Conservation (phyloP, 2,797 vertebrate genomes). For the Chromis chromis region DNA sequence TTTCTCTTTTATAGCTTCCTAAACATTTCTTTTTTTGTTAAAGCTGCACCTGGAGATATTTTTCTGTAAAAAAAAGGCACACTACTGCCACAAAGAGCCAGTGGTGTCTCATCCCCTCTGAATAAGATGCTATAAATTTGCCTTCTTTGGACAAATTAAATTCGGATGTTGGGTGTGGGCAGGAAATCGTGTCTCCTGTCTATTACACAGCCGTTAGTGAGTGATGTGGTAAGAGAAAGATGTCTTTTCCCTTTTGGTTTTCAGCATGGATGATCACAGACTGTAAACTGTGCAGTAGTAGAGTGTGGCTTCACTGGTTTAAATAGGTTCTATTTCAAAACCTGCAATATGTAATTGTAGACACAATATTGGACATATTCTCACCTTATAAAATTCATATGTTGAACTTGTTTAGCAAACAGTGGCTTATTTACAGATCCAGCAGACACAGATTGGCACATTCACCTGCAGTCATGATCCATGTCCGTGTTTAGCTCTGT, state of each 20-base stretch:
- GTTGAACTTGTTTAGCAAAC: background rate
- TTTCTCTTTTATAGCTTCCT: too few species aligned
- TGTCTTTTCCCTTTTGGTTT: background rate
- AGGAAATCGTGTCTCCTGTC: conserved; percentile 37
- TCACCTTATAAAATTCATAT: background rate
- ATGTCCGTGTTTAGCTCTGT: background rate
- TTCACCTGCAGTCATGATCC: background rate
- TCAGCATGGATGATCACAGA: background rate
- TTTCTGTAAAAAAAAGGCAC: background rate
- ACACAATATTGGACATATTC: background rate
- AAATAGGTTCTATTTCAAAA: background rate
- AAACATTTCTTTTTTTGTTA: background rate
- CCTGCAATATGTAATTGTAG: background rate
- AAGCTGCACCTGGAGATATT: background rate
- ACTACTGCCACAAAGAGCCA: conserved; percentile 3
- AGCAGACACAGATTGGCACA: background rate
- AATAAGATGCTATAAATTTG: conserved; percentile 28
- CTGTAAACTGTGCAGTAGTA: too few species aligned
- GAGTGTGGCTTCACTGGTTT: background rate
- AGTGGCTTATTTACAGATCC: background rate
- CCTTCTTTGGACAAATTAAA: conserved; percentile 34
- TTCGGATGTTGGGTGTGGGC: conserved; percentile 23
- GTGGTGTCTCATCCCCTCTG: background rate
- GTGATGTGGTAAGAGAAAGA: background rate
- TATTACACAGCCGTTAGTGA: conserved; percentile 32